A percentile compares a stretch with the other conserved stretches of the same genome.
Evolutionary conservation across 2,113 vertebrate species (phyloP).

Genomic region (Clarias gariepinus): DNA sequence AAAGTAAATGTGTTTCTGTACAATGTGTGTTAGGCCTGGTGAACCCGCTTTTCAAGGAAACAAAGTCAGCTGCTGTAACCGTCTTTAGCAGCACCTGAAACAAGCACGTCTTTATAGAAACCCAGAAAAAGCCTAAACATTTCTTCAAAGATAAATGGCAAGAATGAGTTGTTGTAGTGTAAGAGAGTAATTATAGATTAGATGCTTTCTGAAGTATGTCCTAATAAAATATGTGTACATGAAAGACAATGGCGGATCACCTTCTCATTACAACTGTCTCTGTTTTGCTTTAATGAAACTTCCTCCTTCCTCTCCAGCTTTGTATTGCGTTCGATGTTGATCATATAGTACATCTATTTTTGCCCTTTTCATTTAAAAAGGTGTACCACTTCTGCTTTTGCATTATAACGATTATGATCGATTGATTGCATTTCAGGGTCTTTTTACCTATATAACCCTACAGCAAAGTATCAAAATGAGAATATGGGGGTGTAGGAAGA

Average conservation of each 20-base stretch:
- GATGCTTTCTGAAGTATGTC: background rate
- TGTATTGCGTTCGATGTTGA: background rate
- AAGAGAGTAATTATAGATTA: background rate
- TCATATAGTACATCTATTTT: background rate
- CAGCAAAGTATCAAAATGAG: background rate
- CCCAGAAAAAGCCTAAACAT: background rate
- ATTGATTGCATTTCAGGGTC: background rate
- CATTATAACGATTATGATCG: background rate
- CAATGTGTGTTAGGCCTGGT: background rate
- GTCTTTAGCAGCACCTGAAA: conserved; percentile 6
- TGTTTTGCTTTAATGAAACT: background rate
- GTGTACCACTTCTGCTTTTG: background rate
- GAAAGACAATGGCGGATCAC: background rate
- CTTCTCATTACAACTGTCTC: background rate
- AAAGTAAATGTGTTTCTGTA: background rate
- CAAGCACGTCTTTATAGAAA: background rate
- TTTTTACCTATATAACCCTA: background rate
- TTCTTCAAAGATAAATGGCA: background rate
- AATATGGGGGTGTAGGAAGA: conserved; percentile 37
- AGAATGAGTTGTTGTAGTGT: background rate
- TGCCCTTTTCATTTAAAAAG: background rate
- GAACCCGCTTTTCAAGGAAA: background rate
- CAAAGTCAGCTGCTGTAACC: conserved; percentile 5
- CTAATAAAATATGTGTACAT: background rate
- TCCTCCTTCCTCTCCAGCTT: background rate